Percentiles rank a stretch among this genome's conserved stretches.
Conservation (phyloP, 2,888 invertebrate genomes). For the Limnephilus lunatus region DNA sequence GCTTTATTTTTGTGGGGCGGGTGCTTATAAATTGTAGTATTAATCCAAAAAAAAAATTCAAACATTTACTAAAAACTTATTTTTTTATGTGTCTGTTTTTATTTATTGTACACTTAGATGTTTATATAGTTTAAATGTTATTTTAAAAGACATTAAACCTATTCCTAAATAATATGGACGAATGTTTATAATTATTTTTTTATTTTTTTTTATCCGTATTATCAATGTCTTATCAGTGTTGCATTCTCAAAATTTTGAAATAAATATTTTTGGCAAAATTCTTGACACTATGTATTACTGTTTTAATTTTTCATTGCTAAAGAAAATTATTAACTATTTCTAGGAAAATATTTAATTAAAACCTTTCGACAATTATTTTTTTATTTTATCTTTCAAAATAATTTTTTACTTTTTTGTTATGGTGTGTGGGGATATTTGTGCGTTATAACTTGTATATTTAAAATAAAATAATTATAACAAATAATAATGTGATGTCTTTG, state of each 20-base stretch:
- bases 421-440: conserved; percentile 33
- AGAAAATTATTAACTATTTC: not conserved
- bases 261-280: not conserved
- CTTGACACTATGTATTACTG: not conserved
- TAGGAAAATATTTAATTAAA: not conserved
- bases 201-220: not conserved
- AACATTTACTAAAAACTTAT: not conserved
- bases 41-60: not conserved
- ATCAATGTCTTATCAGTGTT: conserved; percentile 6
- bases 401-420: not conserved
- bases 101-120: not conserved
- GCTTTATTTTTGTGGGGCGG: conserved; percentile 1
- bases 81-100: not conserved
- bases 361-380: not conserved
- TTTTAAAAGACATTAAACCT: not conserved
- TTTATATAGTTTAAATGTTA: conserved; percentile 24
- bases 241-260: not conserved
- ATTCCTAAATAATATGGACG: not conserved
- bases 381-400: too few relatives aligned
- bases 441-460: not conserved
- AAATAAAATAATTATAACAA: not conserved
- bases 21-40: not conserved
- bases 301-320: not conserved
- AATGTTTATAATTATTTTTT: not conserved
- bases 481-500: conserved; percentile 7